phyloP scores from a whole-genome alignment of 1,140 invertebrate genomes.

The Drosophila neocordata region DNA sequence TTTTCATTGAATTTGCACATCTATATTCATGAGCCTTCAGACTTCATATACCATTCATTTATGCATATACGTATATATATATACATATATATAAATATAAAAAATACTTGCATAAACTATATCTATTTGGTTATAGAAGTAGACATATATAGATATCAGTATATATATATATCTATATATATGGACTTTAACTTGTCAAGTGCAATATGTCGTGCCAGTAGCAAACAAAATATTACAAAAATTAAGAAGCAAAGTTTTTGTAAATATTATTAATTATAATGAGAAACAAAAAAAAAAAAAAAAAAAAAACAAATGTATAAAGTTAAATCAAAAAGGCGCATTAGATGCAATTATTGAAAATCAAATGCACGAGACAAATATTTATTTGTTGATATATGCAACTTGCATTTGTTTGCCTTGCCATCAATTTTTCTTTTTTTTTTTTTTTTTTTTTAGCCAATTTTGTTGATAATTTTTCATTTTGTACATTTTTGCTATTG shows the following conservation, averaged over 20 bases:
- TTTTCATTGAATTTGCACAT: constrained; percentile 14
- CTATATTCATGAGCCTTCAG: constrained; percentile 63
- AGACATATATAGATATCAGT: not conserved
- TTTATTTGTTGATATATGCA: constrained; percentile 42
- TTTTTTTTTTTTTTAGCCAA: too few relatives aligned
- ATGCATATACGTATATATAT: constrained; percentile 23
- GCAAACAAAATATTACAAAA: constrained; percentile 37
- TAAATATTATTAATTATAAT: constrained; percentile 58
- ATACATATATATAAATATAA: too few relatives aligned
- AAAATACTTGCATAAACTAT: not conserved
- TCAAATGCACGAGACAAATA: constrained; percentile 73
- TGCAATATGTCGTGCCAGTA: not conserved
- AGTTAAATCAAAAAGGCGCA: constrained; percentile 62
- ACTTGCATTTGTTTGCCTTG: constrained; percentile 71
- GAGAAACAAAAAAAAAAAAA: constrained; percentile 25
- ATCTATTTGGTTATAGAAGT: not conserved
- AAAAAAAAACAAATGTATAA: constrained; percentile 34
- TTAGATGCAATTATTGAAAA: constrained; percentile 75
- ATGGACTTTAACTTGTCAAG: constrained; percentile 10
- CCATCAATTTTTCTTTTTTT: constrained; percentile 79
- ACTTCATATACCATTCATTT: constrained; percentile 41
- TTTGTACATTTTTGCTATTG: constrained; percentile 28
- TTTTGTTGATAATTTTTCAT: constrained; percentile 50
- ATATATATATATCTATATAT: constrained; percentile 30
- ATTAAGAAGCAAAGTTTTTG: constrained; percentile 36